These are phyloP conservation scores for Tethya wilhelma DNA, from an alignment of 37 sponge, comb jelly and placozoan genomes.

Conservation along the genomic window DNA sequence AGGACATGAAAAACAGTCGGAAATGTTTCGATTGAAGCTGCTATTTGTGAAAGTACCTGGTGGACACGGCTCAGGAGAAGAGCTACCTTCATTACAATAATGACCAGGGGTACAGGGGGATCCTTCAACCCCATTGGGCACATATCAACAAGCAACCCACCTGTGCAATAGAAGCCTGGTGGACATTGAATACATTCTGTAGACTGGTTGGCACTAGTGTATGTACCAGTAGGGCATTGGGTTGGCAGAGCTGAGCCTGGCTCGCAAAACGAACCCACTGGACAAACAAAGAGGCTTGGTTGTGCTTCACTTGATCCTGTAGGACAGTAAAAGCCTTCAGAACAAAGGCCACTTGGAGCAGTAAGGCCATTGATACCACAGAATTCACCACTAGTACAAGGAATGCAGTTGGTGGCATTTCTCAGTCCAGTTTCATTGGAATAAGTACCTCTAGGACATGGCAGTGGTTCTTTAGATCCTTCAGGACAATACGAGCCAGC, in stretches of 20 bases:
- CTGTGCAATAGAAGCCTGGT: background rate
- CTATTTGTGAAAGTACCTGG: background rate
- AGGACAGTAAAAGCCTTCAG: background rate
- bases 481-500: background rate
- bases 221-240: background rate
- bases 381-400: background rate
- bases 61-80: background rate
- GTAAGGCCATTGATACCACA: background rate
- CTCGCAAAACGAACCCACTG: background rate
- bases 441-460: background rate
- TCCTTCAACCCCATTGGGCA: background rate
- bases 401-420: background rate
- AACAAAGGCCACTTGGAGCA: background rate
- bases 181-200: background rate
- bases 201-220: background rate
- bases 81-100: background rate
- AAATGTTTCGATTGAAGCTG: background rate
- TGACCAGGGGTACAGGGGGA: too few relatives aligned
- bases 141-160: background rate
- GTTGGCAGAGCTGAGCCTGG: background rate
- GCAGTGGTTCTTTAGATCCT: background rate
- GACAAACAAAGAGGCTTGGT: background rate
- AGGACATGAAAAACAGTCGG: constrained; percentile 10
- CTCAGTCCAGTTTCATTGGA: background rate
- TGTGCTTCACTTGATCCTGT: background rate